Base-by-base conservation (phyloP, 2,113 vertebrate genomes). In the Callipepla squamata region DNA sequence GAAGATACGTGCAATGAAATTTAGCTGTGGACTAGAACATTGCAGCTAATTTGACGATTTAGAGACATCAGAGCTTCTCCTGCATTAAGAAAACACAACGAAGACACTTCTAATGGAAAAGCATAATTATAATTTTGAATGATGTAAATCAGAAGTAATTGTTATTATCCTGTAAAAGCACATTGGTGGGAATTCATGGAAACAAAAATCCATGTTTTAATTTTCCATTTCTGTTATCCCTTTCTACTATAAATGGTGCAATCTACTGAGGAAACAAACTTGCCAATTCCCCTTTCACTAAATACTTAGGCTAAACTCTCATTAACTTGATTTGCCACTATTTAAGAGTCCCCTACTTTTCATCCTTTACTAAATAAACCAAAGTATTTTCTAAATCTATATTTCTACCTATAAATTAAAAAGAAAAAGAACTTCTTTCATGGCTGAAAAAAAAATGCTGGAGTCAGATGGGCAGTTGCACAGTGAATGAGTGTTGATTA, bases 341-440 rank as follows among this genome's bases (percentile, higher is more conserved):
- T 25, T 51, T 76, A 51, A 0, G 0, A 22, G 1, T 53, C 20
- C 13, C 61, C 3, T 13, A 28, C 34, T 47, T 21, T 9, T 30
- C 11, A 7, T 32, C 2, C 17, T 36, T 55, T 70, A 7, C 11
- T 1, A 5, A 63, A 6, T 12, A 76, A 76, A 40, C 0, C 0
- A 20, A 68, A 77, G 34, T 74, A 66, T 38, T 59, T 82, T 69
- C 30, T 58, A 12, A 45, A 5, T 23, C 26, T 40, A 13, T 40
- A 40, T 40, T 40, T 40, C 2, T 26, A 13, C 87, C 83, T 38
- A 74, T 28, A 51, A 51, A 51, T 40, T 36, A 23, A 50, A 51
- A 26, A 25, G 15, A 53, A 53, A 28, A 25, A 13, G 3, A 76
- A 61, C 38, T 3, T 0, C 7, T 73, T 72, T 77, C 8, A 74